These are phyloP conservation scores for Octomys mimax DNA, from an alignment of 2,797 vertebrate species.

Conservation along the genomic window DNA sequence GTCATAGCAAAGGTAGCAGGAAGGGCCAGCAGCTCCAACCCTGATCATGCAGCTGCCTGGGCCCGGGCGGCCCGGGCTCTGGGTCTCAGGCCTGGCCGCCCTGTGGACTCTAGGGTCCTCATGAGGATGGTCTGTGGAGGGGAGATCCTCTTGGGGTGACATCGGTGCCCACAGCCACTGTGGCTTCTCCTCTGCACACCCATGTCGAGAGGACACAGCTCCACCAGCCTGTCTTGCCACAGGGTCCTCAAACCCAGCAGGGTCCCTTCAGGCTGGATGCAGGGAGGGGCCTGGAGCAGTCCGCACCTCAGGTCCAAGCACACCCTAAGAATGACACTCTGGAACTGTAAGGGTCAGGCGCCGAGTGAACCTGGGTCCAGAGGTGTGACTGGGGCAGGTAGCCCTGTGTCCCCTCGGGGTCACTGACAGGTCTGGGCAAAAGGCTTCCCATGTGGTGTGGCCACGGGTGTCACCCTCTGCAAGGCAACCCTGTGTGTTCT, in stretches of 20 bases:
- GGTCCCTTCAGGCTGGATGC: background rate
- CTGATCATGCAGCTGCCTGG: fast-evolving
- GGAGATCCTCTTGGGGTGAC: background rate
- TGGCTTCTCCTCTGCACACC: no score
- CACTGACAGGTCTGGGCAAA: background rate
- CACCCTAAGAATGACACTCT: background rate
- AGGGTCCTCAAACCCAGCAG: background rate
- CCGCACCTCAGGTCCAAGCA: no score
- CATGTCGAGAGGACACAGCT: background rate
- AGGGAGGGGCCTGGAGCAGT: no score
- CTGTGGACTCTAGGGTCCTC: background rate
- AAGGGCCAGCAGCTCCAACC: fast-evolving
- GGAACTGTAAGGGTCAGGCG: background rate
- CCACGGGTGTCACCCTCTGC: background rate
- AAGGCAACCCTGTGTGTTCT: background rate
- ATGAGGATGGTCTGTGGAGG: background rate
- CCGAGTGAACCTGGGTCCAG: background rate
- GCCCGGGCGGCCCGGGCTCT: background rate
- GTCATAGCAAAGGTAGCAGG: fast-evolving
- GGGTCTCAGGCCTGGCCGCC: no score
- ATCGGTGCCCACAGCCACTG: background rate
- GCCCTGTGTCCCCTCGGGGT: no score
- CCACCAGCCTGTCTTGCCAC: fast-evolving
- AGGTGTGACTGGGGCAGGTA: fast-evolving
- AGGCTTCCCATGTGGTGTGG: background rate